A percentile compares a stretch with the other conserved stretches of the same genome.
Conservation (phyloP, 2,797 vertebrate genomes). For the Perodicticus potto region DNA sequence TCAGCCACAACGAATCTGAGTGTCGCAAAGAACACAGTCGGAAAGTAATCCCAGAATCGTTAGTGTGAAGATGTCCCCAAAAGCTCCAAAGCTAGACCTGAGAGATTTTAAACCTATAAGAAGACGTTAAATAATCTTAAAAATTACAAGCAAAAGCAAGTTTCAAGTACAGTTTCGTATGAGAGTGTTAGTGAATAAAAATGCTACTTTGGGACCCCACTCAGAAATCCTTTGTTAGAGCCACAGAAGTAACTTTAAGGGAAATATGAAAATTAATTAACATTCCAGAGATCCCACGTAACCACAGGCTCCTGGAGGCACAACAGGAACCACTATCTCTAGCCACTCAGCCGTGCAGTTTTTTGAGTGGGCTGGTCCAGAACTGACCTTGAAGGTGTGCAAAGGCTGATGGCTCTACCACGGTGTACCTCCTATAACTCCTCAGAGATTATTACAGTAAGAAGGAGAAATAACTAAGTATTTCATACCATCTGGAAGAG, state of each 20-base stretch:
- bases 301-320: background rate
- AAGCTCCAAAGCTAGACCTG: background rate
- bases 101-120: background rate
- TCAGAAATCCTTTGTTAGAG: conserved; percentile 49
- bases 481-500: background rate
- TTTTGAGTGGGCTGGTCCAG: background rate
- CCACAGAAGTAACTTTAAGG: conserved; percentile 40
- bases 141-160: background rate
- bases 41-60: background rate
- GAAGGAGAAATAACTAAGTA: background rate
- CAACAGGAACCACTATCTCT: background rate
- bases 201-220: background rate
- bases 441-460: background rate
- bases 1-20: background rate
- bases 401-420: accelerated
- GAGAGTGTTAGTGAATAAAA: background rate
- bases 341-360: background rate
- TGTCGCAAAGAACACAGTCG: background rate
- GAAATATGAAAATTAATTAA: conserved; percentile 67
- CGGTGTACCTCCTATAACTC: background rate
- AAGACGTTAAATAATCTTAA: background rate
- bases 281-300: conserved; percentile 35
- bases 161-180: background rate
- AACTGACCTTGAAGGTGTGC: background rate
- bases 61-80: background rate